Evolutionary conservation across 2,797 vertebrate genomes (phyloP).

Genomic region (Anas bernieri): DNA sequence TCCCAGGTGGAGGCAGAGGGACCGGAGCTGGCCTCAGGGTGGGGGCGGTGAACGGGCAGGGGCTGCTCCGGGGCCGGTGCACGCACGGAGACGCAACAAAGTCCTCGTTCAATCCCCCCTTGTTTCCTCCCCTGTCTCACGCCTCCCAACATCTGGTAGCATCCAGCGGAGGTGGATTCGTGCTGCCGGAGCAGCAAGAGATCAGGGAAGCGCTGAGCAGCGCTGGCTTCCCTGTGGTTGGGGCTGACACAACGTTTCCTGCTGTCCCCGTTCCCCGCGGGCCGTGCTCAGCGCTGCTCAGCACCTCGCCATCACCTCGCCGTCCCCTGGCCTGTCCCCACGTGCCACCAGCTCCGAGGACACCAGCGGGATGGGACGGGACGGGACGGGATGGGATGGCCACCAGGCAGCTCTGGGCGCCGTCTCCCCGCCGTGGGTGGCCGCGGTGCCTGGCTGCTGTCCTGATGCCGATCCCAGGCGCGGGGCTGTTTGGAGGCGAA

Average conservation of each 20-base stretch:
- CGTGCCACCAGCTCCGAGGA: background rate
- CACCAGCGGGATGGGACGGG: background rate
- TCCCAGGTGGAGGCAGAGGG: fast-evolving
- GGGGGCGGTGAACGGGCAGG: fast-evolving
- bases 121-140: background rate
- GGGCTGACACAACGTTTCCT: background rate
- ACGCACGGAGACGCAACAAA: background rate
- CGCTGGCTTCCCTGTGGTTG: background rate
- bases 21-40: background rate
- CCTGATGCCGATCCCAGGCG: background rate
- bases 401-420: background rate
- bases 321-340: fast-evolving
- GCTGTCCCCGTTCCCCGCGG: background rate
- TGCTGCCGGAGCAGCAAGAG: background rate
- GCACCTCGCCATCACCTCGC: background rate
- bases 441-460: fast-evolving
- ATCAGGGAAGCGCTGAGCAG: fast-evolving
- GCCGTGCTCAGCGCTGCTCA: background rate
- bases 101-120: background rate
- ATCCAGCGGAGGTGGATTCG: background rate
- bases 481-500: background rate
- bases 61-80: background rate
- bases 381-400: background rate
- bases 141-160: constrained; percentile 54
- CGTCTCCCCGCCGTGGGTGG: background rate